phyloP scores from a whole-genome alignment of 2,888 invertebrate species.

The Sminthurinus aureus region DNA sequence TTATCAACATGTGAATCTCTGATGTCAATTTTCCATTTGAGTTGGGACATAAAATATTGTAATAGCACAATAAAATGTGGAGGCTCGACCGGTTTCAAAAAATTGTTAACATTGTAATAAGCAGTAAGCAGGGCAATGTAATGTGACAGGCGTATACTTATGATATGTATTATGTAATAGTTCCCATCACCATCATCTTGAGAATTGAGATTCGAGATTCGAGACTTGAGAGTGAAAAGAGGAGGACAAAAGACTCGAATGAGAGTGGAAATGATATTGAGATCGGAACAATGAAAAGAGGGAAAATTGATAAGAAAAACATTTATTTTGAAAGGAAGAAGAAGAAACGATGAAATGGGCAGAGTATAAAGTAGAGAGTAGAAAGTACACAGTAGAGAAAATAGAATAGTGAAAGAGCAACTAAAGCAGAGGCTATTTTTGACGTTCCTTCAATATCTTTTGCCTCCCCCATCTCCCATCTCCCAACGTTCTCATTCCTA shows the following conservation, averaged over 20 bases:
- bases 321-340: neutral
- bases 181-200: no score
- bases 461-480: neutral
- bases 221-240: neutral
- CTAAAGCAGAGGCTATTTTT: neutral
- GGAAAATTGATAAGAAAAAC: neutral
- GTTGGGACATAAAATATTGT: no score
- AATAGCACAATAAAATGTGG: no score
- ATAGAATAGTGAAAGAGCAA: neutral
- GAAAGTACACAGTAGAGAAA: neutral
- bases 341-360: neutral
- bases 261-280: slow-evolving; percentile 2
- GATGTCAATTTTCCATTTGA: no score
- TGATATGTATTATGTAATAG: no score
- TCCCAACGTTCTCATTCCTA: no score
- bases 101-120: no score
- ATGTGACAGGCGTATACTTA: no score
- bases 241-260: neutral
- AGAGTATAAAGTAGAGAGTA: neutral
- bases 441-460: neutral
- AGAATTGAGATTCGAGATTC: no score
- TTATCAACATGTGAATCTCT: no score
- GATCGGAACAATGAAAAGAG: slow-evolving; percentile 8
- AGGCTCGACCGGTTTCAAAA: no score
- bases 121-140: no score